phyloP scores from a whole-genome alignment of 2,888 invertebrate species.

The Bruchidius siliquastri region DNA sequence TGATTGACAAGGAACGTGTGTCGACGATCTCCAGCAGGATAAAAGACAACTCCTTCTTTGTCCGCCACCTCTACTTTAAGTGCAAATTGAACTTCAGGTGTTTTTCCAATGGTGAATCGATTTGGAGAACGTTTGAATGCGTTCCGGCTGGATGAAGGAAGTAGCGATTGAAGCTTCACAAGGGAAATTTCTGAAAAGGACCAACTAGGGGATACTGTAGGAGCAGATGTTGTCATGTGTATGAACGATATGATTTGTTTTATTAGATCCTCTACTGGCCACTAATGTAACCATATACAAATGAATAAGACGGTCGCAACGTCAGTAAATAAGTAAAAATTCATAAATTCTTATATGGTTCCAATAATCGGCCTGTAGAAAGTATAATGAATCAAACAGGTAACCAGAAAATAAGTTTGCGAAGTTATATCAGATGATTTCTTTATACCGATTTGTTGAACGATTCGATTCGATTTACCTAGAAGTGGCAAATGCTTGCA shows the following conservation, averaged over 20 bases:
- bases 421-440: too few relatives aligned
- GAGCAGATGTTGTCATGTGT: not conserved
- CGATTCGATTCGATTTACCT: too few relatives aligned
- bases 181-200: not conserved
- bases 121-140: conserved; percentile 16
- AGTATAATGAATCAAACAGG: too few relatives aligned
- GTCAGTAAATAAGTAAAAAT: too few relatives aligned
- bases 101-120: conserved; percentile 27
- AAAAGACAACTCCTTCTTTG: conserved; percentile 31
- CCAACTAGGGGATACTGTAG: not conserved
- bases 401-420: too few relatives aligned
- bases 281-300: too few relatives aligned
- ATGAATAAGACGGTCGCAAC: too few relatives aligned
- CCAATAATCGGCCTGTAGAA: too few relatives aligned
- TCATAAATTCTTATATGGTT: too few relatives aligned
- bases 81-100: conserved; percentile 42
- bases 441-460: too few relatives aligned
- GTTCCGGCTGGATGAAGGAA: not conserved
- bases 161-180: not conserved
- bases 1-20: not conserved
- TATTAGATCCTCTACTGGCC: too few relatives aligned
- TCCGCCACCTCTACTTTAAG: conserved; percentile 36
- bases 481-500: too few relatives aligned
- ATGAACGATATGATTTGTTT: not conserved
- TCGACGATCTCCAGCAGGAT: conserved; percentile 23